Base-by-base conservation (phyloP, 2,888 invertebrate genomes). In the Itoplectis maculator region DNA sequence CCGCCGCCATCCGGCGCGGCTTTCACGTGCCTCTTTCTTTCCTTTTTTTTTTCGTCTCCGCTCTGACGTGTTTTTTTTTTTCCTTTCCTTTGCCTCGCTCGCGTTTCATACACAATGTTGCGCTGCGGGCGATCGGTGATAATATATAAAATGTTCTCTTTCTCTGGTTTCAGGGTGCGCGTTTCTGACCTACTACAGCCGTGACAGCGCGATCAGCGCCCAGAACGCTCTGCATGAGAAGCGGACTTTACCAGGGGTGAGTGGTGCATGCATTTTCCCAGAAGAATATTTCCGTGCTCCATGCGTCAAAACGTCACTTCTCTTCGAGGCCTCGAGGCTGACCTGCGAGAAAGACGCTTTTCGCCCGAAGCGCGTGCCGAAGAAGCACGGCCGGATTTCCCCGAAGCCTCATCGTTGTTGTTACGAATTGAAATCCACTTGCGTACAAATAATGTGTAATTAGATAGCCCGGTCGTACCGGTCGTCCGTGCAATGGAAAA, bases 201-300 rank as follows among this genome's bases (percentile, higher is more conserved):
- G 98, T 93, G 99, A 99, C 94, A 98, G 98, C 94, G 98, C 98
- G 90, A 95, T 97, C 92, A 96, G 96, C 94, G 98, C 98, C 93
- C 98, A 98, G 95, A 95, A 96, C 93, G 96, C 97, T 93, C 96
- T 99, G 93, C 99, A 99, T 95, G 99, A 99, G 94, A 98, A 99
- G 95, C 97, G 98, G 95, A 98, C 98, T 93, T 95, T 99, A 94
- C 98, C 98, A 94, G 99, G 99, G 97, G 99, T 99, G 93, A 97
- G 98, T 96, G 87, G 85, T 83, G 85, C 85, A 68, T 18, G 1
- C 61, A 69, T 69, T 61, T n/a, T n/a, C n/a, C n/a, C n/a, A n/a
- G n/a, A n/a, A n/a, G n/a, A n/a, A n/a, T n/a, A n/a, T n/a, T n/a
- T n/a, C n/a, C n/a, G n/a, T n/a, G n/a, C n/a, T n/a, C n/a, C n/a